These are phyloP conservation scores for Lemur catta DNA, from an alignment of 2,797 vertebrate genomes.

Conservation along the genomic window DNA sequence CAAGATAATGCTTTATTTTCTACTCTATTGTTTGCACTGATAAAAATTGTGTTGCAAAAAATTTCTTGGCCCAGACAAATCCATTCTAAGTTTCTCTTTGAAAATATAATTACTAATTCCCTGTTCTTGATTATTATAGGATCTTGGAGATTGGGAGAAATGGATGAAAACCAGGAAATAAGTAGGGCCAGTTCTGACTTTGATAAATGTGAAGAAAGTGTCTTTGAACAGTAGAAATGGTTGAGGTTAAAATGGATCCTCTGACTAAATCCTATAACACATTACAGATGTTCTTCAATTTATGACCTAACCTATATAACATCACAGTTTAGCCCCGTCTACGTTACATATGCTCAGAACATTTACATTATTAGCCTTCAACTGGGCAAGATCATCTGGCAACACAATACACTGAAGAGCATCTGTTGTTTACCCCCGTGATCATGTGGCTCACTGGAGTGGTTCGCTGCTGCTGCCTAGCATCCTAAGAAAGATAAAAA, in stretches of 20 bases:
- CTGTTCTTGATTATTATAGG: background rate
- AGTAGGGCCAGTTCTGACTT: background rate
- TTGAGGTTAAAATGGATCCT: background rate
- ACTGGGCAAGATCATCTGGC: background rate
- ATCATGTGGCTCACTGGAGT: background rate
- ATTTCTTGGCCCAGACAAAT: background rate
- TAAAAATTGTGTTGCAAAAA: background rate
- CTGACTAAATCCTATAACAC: background rate
- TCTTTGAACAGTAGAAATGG: background rate
- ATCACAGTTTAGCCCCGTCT: background rate
- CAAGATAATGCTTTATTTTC: background rate
- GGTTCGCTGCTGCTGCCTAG: background rate
- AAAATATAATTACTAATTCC: background rate
- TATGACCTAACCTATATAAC: background rate
- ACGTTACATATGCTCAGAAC: background rate
- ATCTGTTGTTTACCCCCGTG: background rate
- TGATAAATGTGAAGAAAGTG: background rate
- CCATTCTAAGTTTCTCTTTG: background rate
- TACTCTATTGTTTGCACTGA: background rate
- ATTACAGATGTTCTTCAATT: background rate
- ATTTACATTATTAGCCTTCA: background rate
- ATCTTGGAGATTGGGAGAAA: background rate
- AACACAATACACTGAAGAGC: background rate
- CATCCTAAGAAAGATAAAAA: background rate
- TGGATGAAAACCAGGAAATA: background rate